phyloP scores from a whole-genome alignment of 2,113 vertebrate genomes.

The Calidris pugnax region DNA sequence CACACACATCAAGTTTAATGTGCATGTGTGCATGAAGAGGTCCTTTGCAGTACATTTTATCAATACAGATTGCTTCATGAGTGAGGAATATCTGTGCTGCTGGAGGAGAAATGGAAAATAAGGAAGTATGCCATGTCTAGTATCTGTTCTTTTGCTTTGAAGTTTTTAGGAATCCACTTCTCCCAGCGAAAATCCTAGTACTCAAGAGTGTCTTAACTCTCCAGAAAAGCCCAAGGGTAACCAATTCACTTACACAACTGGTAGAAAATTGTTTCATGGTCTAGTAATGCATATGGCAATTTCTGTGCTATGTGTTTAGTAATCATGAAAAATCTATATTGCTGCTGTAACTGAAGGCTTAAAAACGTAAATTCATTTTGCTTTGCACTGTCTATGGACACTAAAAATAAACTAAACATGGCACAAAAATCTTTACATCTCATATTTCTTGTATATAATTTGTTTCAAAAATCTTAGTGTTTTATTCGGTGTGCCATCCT shows the following conservation, averaged over 20 bases:
- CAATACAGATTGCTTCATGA: neutral
- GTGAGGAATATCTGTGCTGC: neutral
- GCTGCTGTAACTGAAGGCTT: neutral
- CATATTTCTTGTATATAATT: neutral
- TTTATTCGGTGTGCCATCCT: neutral
- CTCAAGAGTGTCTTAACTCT: neutral
- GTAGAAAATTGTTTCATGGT: neutral
- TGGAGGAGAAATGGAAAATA: neutral
- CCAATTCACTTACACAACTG: fast-evolving
- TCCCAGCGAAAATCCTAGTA: neutral
- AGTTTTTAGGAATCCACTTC: neutral
- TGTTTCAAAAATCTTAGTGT: neutral
- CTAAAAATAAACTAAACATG: fast-evolving
- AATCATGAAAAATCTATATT: neutral
- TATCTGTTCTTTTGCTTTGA: neutral
- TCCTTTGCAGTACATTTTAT: neutral
- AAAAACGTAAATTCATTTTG: neutral
- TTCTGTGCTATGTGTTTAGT: neutral
- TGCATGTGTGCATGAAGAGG: neutral
- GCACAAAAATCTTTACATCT: neutral
- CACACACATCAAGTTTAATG: neutral
- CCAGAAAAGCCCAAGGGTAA: neutral
- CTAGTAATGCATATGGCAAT: neutral
- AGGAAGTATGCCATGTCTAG: neutral
- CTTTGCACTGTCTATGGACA: neutral